Base-by-base conservation (phyloP, 2,888 invertebrate species). In the Zonitis immaculata region DNA sequence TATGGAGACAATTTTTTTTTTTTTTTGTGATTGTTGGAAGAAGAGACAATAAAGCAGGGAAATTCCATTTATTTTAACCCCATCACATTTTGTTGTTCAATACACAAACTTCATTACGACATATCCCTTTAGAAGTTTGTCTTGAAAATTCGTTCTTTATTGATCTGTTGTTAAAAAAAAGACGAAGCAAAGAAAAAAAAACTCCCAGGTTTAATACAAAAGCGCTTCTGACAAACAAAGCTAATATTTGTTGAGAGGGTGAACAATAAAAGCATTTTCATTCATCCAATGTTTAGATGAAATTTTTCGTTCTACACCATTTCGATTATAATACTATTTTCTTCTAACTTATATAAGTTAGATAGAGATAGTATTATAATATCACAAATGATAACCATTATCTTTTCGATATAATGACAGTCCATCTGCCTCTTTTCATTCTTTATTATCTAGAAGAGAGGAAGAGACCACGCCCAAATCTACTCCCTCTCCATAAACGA, bases 191-290 rank as follows among this genome's bases (percentile, higher is more conserved):
- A 35, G 14, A 9, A 35, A 18, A 35, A 35, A 16, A 8, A 35
- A 6, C 35, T 42, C 44, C 44, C 54, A 52, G 35, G 42, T 52
- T 52, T 49, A 48, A 22, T 51, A 51, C 54, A 42, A 35, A 30
- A 35, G 35, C 69, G 28, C 18, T 26, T 45, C 60, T 68, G 69
- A 69, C 71, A 69, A 71, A 73, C 72, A 73, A 73, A 73, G 73
- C 72, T 68, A 73, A 73, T 73, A 73, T 73, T 73, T 73, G 69
- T 66, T 60, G 66, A 72, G 71, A 71, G 72, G 71, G 72, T 63
- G 69, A 69, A 70, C 71, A 72, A 70, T 71, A 72, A 72, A 72
- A 72, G 70, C 71, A 68, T 72, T 72, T 71, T 71, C 52, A 70
- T 71, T 71, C 69, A 67, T 65, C 59, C 54, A 35, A 51, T 42